A percentile compares a stretch with the other conserved stretches of the same genome.
Conservation (phyloP, 2,888 invertebrate genomes). For the Caenorhabditis sp. region DNA sequence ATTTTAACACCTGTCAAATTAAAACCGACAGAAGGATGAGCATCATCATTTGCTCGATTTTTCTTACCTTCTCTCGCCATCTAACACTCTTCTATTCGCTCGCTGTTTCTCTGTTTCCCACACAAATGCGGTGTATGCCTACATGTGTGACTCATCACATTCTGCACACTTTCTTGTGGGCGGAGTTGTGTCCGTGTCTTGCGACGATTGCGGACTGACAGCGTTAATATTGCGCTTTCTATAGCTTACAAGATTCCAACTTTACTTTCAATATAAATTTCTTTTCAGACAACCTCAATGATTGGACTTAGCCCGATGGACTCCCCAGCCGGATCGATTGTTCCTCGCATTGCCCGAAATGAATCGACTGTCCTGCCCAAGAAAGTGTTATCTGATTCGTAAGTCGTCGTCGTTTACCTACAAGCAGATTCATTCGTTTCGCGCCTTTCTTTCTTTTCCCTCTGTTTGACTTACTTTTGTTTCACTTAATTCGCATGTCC, state of each 20-base stretch:
- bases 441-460: not conserved
- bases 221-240: slow-evolving; percentile 16
- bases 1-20: slow-evolving; percentile 50
- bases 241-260: not conserved
- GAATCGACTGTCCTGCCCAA: slow-evolving; percentile 73
- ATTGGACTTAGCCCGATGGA: slow-evolving; percentile 57
- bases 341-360: slow-evolving; percentile 62
- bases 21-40: too few species aligned
- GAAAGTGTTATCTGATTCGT: slow-evolving; percentile 64
- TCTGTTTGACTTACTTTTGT: slow-evolving; percentile 21
- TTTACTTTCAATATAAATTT: not conserved
- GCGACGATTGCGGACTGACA: not conserved
- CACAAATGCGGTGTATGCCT: slow-evolving; percentile 2
- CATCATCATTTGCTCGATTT: not conserved
- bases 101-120: slow-evolving; percentile 4
- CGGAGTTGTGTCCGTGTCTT: slow-evolving; percentile 17
- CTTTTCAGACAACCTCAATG: slow-evolving; percentile 60
- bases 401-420: slow-evolving; percentile 53
- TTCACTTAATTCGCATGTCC: not conserved
- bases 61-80: slow-evolving; percentile 4
- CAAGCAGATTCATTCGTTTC: not conserved
- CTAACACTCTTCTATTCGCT: not conserved
- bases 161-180: slow-evolving; percentile 39
- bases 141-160: slow-evolving; percentile 45
- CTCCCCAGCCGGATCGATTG: slow-evolving; percentile 55